A percentile compares a stretch with the other conserved stretches of the same genome.
Evolutionary conservation across 2,797 vertebrate genomes (phyloP).

Genomic region (Tarsius wallacei): DNA sequence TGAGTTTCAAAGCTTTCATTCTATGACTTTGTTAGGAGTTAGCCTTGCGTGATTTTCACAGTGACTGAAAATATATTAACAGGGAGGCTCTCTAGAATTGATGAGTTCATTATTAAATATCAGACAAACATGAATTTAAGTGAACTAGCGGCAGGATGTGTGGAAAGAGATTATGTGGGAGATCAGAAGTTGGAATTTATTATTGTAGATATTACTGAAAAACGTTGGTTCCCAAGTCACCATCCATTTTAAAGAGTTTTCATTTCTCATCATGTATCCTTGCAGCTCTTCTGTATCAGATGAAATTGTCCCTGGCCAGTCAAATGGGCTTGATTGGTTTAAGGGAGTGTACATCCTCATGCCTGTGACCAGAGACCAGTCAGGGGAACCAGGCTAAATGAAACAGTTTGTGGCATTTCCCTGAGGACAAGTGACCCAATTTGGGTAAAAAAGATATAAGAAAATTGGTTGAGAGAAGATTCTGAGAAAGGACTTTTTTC

Average conservation of each 20-base stretch:
- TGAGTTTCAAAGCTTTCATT: conserved; percentile 78
- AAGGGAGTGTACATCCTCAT: not conserved
- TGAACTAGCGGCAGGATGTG: not conserved
- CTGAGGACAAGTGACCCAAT: not conserved
- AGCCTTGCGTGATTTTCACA: conserved; percentile 77
- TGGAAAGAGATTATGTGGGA: not conserved
- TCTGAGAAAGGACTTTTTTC: not conserved
- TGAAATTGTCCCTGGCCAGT: not conserved
- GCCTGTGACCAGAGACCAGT: not conserved
- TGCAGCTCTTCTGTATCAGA: not conserved
- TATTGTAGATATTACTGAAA: not conserved
- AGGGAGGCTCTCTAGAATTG: conserved; percentile 17
- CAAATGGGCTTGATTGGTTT: not conserved
- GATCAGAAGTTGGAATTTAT: conserved; percentile 20
- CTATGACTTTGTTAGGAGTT: conserved; percentile 71
- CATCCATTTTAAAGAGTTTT: not conserved
- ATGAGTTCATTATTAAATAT: conserved; percentile 57
- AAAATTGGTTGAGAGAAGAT: not conserved
- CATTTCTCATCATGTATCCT: not conserved
- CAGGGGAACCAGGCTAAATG: not conserved
- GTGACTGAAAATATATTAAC: not conserved
- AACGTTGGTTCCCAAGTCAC: not conserved
- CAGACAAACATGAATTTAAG: conserved; percentile 4
- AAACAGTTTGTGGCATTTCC: not conserved
- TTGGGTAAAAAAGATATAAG: not conserved